Conservation (phyloP, 2,113 vertebrate genomes). For the Megaceryle torquata region DNA sequence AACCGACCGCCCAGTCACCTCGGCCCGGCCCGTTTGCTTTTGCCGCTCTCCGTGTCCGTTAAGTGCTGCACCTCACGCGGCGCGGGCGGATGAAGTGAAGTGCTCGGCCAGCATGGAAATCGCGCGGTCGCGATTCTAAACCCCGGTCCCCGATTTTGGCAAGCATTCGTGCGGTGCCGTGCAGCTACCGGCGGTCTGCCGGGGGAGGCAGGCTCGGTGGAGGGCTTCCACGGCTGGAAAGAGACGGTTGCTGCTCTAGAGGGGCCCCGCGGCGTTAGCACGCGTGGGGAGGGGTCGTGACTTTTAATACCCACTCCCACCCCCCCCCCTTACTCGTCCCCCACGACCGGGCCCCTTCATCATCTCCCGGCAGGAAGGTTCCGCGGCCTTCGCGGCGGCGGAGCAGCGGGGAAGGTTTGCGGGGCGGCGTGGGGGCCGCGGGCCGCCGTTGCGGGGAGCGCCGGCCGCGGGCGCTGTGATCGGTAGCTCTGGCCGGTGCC, state of each 20-base stretch:
- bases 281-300: not conserved
- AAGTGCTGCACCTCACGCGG: not conserved
- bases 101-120: not conserved
- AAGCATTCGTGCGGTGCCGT: not conserved
- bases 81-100: not conserved
- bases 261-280: too few species aligned
- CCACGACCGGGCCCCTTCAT: too few species aligned
- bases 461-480: not conserved
- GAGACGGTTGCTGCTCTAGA: too few species aligned
- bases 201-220: not conserved
- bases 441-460: too few species aligned
- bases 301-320: not conserved
- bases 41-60: rapidly evolving
- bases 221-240: not conserved
- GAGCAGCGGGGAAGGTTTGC: not conserved
- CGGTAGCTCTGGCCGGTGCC: not conserved
- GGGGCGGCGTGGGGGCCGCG: not conserved
- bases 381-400: not conserved
- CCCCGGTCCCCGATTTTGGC: not conserved
- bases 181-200: not conserved
- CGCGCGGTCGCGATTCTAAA: too few species aligned
- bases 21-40: not conserved
- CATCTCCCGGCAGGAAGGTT: not conserved
- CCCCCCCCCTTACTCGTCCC: too few species aligned
- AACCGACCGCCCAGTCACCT: too few species aligned